Percentiles rank a stretch among this genome's conserved stretches.
Evolutionary conservation across 2,888 invertebrate genomes (phyloP).

Genomic region (Onchidella celtica): DNA sequence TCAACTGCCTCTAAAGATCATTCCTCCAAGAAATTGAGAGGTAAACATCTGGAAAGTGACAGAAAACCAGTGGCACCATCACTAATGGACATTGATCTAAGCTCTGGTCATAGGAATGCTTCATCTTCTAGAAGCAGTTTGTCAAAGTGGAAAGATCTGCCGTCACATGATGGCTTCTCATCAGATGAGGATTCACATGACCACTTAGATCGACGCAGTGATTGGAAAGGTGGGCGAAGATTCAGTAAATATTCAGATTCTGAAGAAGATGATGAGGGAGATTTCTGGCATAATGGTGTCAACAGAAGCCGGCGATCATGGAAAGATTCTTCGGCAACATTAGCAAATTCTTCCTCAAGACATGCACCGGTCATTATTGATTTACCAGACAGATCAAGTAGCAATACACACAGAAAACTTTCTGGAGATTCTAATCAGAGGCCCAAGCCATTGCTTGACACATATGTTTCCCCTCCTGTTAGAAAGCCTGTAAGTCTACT

Average conservation of each 20-base stretch:
- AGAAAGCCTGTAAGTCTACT: slow-evolving; percentile 39
- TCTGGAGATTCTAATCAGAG: slow-evolving; percentile 7
- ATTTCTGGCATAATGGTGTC: neutral
- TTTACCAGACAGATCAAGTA: neutral
- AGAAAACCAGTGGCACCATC: slow-evolving; percentile 27
- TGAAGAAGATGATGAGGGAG: slow-evolving; percentile 35
- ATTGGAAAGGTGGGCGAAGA: slow-evolving; percentile 31
- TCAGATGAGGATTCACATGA: slow-evolving; percentile 13
- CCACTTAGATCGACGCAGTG: slow-evolving; percentile 9
- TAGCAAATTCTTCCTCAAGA: neutral
- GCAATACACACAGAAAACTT: neutral
- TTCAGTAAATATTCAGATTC: slow-evolving; percentile 43
- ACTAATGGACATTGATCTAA: slow-evolving; percentile 44
- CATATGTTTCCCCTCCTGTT: slow-evolving; percentile 11
- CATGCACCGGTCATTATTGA: slow-evolving; percentile 35
- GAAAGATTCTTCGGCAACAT: slow-evolving; percentile 16
- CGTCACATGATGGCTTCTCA: slow-evolving; percentile 13
- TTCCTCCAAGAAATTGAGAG: slow-evolving; percentile 4
- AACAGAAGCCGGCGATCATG: slow-evolving; percentile 24
- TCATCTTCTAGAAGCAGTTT: neutral
- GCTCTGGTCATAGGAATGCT: neutral
- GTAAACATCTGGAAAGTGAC: neutral
- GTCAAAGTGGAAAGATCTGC: slow-evolving; percentile 28
- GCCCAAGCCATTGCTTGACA: slow-evolving; percentile 35
- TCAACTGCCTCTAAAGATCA: neutral